Evolutionary conservation across 2,888 invertebrate genomes (phyloP).

Genomic region (Mythimna ferrago): DNA sequence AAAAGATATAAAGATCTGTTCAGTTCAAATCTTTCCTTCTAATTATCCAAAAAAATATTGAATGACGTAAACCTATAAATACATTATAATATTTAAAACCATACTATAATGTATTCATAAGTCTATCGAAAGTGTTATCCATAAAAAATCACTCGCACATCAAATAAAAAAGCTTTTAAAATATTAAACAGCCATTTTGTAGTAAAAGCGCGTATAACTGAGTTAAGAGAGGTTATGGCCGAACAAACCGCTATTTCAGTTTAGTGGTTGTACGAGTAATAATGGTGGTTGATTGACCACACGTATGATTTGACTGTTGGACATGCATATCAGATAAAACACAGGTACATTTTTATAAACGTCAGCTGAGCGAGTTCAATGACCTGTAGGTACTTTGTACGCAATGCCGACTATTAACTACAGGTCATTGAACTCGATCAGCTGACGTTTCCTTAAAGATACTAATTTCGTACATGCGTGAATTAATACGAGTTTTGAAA

Average conservation of each 20-base stretch:
- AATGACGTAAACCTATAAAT: not conserved
- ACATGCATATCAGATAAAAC: not conserved
- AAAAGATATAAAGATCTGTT: not conserved
- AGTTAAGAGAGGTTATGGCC: conserved; percentile 4
- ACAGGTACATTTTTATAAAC: not conserved
- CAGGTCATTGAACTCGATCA: too few relatives aligned
- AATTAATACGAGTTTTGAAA: too few relatives aligned
- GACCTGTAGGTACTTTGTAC: too few relatives aligned
- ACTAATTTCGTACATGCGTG: too few relatives aligned
- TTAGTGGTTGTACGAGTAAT: conserved; percentile 5
- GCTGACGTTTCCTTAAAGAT: too few relatives aligned
- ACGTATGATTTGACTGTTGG: not conserved
- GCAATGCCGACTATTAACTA: too few relatives aligned
- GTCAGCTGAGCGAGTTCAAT: too few relatives aligned
- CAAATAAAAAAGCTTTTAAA: conserved; percentile 45
- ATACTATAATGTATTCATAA: not conserved
- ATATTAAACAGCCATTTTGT: conserved; percentile 17
- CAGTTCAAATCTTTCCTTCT: not conserved
- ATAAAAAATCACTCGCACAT: conserved; percentile 9
- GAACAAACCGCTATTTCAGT: not conserved
- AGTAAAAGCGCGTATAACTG: conserved; percentile 23
- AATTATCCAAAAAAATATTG: not conserved
- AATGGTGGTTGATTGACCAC: not conserved
- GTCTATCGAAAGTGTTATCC: not conserved
- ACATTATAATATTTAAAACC: conserved; percentile 4